Conservation (phyloP, 2,797 vertebrate species). For the Dromococcyx pavoninus region DNA sequence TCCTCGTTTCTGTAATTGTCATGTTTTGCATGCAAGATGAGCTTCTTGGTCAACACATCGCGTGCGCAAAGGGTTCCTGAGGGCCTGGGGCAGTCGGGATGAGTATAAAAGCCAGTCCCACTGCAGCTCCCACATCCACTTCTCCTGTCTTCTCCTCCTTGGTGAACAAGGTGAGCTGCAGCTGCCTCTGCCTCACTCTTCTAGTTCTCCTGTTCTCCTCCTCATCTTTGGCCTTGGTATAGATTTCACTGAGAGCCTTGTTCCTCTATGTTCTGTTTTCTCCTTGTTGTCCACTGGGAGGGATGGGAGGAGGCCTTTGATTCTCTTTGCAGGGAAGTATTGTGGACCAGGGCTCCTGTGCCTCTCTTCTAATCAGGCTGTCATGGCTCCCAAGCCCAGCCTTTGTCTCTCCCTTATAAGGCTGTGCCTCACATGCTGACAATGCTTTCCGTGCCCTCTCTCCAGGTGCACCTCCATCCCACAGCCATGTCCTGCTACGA, state of each 20-base stretch:
- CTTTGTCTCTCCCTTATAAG: neutral
- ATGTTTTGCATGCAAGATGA: too few species aligned
- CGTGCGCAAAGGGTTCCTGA: too few species aligned
- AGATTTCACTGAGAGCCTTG: too few species aligned
- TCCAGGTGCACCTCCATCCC: neutral
- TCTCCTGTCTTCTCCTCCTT: too few species aligned
- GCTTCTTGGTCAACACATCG: too few species aligned
- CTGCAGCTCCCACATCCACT: too few species aligned
- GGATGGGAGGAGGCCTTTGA: neutral
- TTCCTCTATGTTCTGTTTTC: too few species aligned
- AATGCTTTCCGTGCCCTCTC: neutral
- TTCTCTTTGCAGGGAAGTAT: neutral
- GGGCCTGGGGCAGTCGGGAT: too few species aligned
- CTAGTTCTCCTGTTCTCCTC: neutral
- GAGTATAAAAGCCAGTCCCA: too few species aligned
- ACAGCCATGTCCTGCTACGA: too few species aligned
- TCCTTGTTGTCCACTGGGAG: neutral
- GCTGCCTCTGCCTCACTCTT: neutral
- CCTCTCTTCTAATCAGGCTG: neutral
- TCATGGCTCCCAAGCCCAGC: accelerated
- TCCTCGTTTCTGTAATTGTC: too few species aligned
- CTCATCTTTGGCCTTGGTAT: too few species aligned
- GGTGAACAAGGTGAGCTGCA: neutral
- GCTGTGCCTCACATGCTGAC: neutral
- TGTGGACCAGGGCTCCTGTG: neutral